Evolutionary conservation across 2,888 invertebrate species (phyloP).

Genomic region (Yponomeuta malinellus): DNA sequence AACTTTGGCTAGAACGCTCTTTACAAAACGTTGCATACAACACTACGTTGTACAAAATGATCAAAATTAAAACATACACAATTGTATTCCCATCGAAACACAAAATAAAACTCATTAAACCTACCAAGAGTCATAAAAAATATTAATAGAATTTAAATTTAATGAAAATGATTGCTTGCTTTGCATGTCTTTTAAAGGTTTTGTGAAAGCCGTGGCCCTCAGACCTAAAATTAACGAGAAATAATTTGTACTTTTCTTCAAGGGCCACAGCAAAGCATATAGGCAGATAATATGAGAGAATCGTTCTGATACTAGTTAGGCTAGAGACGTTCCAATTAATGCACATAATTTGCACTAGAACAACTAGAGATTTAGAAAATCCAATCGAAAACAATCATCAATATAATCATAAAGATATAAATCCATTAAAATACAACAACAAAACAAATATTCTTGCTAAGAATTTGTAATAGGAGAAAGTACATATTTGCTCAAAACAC

Average conservation of each 20-base stretch:
- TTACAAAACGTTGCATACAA: slow-evolving; percentile 27
- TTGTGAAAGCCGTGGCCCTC: slow-evolving; percentile 41
- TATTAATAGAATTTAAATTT: slow-evolving; percentile 35
- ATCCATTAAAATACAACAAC: slow-evolving; percentile 73
- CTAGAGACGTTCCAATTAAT: not conserved
- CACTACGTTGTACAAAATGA: slow-evolving; percentile 38
- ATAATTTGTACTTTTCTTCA: slow-evolving; percentile 66
- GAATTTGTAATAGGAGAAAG: slow-evolving; percentile 39
- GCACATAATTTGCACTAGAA: slow-evolving; percentile 21
- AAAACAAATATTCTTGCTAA: slow-evolving; percentile 57
- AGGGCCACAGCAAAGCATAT: slow-evolving; percentile 35
- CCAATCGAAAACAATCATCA: slow-evolving; percentile 55
- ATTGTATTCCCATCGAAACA: slow-evolving; percentile 30
- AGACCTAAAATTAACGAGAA: slow-evolving; percentile 60
- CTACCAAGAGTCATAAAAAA: slow-evolving; percentile 19
- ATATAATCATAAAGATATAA: slow-evolving; percentile 63
- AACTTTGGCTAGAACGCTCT: slow-evolving; percentile 43
- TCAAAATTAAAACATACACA: slow-evolving; percentile 39
- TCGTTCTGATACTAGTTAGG: not conserved
- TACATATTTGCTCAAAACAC: slow-evolving; percentile 48
- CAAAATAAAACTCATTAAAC: slow-evolving; percentile 19
- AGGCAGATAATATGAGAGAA: not conserved
- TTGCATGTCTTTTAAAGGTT: slow-evolving; percentile 43
- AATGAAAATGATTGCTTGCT: slow-evolving; percentile 31
- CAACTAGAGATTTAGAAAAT: slow-evolving; percentile 41